Base-by-base conservation (phyloP, 2,888 invertebrate species). In the Elysia crispata region DNA sequence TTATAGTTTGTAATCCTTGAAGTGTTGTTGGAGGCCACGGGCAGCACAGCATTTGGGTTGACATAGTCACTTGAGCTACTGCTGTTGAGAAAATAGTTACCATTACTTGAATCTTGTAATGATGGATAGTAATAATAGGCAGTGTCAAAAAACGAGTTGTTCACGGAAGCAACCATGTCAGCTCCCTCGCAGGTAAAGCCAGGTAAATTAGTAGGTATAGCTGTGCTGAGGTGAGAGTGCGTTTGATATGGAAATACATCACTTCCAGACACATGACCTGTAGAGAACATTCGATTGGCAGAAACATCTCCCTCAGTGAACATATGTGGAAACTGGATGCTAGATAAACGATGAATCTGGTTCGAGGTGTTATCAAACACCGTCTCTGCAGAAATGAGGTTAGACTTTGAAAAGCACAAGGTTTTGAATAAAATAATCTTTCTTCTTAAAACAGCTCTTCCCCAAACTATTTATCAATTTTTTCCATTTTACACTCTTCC, bases 21-120 rank as follows among this genome's bases (percentile, higher is more conserved):
- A 41, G 41, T 41, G 41, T 11, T 73, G 25, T 66, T 73, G 1
- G 79, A 66, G 15, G 80, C 62, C 49, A 80, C 67, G 3, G 80
- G 76, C 23, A 80, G 1, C 8, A 80, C 80, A 23, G 80, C 80
- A 62, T 76, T 80, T 33, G 80, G 80, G 31, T 76, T 80, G 0
- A 80, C 80, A 62, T 80, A 80, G 11, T 80, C 76, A 8, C 15
- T 70, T 23, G 23, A 50, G 6, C 72, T 57, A 28, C 67, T 54
- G 23, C 15, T 23, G 15, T 23, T 60, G 11, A 67, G 11, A 31
- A 66, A 80, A 20, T 57, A 70, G 64, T 50, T 75, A 18, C 75
- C 69, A 33, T 30, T 69, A 30, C 41, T 70, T 6, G 80, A 62
- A 41, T 80, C 76, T 54, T 80, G 76, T 20, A 80, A 20, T 13